phyloP scores from a whole-genome alignment of 2,113 vertebrate genomes.

The Desmodus rotundus region DNA sequence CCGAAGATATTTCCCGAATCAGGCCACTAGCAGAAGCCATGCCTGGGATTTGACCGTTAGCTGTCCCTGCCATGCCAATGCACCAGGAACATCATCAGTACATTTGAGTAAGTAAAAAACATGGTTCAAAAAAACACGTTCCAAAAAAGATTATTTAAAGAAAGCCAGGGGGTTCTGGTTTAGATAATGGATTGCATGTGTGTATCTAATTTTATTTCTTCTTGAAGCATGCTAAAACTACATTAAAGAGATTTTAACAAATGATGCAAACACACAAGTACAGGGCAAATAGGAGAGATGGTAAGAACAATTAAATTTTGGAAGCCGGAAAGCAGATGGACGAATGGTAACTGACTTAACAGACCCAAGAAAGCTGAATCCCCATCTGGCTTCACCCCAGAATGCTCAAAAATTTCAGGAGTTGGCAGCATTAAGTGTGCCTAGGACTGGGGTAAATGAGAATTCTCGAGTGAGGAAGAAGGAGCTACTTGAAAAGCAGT shows the following conservation, averaged over 20 bases:
- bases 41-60: not conserved
- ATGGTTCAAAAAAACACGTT: not conserved
- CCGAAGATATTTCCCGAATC: not conserved
- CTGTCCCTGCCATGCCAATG: not conserved
- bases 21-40: not conserved
- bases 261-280: not conserved
- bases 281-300: not conserved
- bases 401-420: not conserved
- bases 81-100: not conserved
- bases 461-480: not conserved
- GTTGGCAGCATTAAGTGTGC: not conserved
- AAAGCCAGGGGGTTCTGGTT: not conserved
- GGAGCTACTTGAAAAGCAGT: not conserved
- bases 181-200: not conserved
- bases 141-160: not conserved
- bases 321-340: not conserved
- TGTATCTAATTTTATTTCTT: not conserved
- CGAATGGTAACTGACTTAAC: not conserved
- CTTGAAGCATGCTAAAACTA: not conserved
- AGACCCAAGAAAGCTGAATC: not conserved
- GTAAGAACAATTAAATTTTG: not conserved
- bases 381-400: not conserved
- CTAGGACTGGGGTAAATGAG: not conserved
- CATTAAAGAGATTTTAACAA: not conserved
- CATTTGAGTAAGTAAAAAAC: not conserved